Evolutionary conservation across 37 sponge, comb jelly and placozoan genomes (phyloP).

Genomic region (Oopsacas minuta): DNA sequence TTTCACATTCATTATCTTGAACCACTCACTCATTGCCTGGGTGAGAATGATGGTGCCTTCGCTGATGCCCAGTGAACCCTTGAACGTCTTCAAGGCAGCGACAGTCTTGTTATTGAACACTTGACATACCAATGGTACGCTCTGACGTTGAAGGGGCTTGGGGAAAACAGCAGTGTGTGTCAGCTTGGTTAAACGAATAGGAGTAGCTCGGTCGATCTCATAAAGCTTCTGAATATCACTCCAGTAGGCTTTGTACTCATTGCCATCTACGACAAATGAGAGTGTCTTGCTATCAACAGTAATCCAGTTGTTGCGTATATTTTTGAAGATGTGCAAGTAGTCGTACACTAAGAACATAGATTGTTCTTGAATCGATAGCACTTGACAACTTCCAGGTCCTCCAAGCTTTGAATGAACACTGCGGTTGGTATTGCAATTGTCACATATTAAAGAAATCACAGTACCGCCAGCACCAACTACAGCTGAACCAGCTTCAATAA

Average conservation of each 20-base stretch:
- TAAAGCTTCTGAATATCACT: neutral
- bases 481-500: conserved; percentile 19
- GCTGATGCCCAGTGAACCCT: conserved; percentile 15
- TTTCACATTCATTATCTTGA: conserved; percentile 17
- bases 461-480: conserved; percentile 19
- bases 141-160: conserved; percentile 18
- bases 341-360: conserved; percentile 14
- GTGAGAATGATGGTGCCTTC: conserved; percentile 17
- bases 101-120: conserved; percentile 19
- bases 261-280: conserved; percentile 18
- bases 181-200: conserved; percentile 19
- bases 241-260: conserved; percentile 19
- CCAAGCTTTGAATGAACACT: conserved; percentile 17
- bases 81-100: conserved; percentile 20
- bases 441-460: conserved; percentile 20
- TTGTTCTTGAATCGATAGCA: conserved; percentile 19
- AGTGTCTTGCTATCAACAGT: conserved; percentile 17
- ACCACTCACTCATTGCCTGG: conserved; percentile 19
- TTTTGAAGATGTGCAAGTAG: conserved; percentile 20
- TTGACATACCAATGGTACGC: conserved; percentile 14
- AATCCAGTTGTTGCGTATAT: conserved; percentile 15
- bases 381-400: conserved; percentile 19
- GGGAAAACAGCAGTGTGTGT: conserved; percentile 12
- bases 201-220: conserved; percentile 20
- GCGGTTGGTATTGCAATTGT: conserved; percentile 19